Base-by-base conservation (phyloP, 2,113 vertebrate species). In the Rhynchomys soricoides region DNA sequence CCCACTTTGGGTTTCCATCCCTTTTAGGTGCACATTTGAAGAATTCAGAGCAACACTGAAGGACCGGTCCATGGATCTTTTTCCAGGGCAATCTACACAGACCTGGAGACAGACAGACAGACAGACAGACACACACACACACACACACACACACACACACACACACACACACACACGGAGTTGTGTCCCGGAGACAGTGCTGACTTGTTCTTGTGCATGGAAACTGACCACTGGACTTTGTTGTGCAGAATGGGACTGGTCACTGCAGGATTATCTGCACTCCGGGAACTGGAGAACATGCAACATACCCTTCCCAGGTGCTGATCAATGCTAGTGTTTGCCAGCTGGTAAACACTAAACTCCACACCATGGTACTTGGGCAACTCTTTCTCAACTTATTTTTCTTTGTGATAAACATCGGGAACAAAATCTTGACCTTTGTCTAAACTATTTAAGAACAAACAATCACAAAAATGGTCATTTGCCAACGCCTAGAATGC, bases 401-500 rank as follows among this genome's bases (percentile, higher is more conserved):
- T 77, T 62, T 95, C 75, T 75, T 40, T 71, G 4, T 62, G 92
- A 94, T 45, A 86, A 75, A 50, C 91, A 94, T 52, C 5, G 48
- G 74, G 37, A 59, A 52, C 22, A 74, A 50, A 45, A 83, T 29
- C 57, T 66, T 70, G 19, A 85, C 34, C 50, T 75, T 70, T 62
- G 55, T 71, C 86, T 93, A 97, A 95, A 93, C 34, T 40, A 78
- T 73, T 82, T 55, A 40, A 75, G 75, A 97, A 88, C 34, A 85
- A 85, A 85, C 86, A 86, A 93, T 82, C 92, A 93, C 83, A 95
- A 70, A 92, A 73, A 43, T 21, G 62, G 64, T 93, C 75, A 73
- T 75, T 66, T 93, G 87, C 78, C 78, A 62, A 89, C 77, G 96
- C 88, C 74, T n/a, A 90, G 94, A 62, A 79, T 92, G 96, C 92